A percentile compares a stretch with the other conserved stretches of the same genome.
Conservation (phyloP, 2,113 vertebrate genomes). For the Calypte anna region DNA sequence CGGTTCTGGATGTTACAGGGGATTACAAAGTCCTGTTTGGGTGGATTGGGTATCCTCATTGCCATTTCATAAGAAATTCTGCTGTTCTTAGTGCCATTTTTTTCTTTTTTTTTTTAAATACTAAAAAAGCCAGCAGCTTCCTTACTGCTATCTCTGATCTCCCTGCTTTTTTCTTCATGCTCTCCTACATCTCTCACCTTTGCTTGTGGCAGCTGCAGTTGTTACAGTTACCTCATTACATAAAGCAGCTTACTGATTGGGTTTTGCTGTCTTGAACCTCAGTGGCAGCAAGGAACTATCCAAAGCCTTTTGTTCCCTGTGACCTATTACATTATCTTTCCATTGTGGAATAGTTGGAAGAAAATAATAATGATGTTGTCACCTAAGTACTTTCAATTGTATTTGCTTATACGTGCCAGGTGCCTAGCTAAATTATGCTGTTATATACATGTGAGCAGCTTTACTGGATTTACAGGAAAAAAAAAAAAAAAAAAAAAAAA, state of each 20-base stretch:
- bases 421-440: neutral
- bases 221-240: neutral
- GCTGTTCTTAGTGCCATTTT: neutral
- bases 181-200: neutral
- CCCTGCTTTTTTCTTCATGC: neutral
- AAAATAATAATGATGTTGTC: neutral
- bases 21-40: neutral
- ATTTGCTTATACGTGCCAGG: neutral
- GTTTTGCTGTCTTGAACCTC: neutral
- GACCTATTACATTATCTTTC: conserved; percentile 30
- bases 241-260: neutral
- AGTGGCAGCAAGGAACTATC: neutral
- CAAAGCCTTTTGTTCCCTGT: neutral
- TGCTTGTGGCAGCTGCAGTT: neutral
- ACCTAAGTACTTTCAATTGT: neutral
- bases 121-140: neutral
- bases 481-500: neutral
- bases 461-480: neutral
- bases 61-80: neutral
- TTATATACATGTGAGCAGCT: neutral
- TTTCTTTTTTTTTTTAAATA: neutral
- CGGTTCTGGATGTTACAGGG: neutral
- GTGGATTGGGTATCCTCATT: neutral
- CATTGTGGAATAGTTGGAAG: neutral
- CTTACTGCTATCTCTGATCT: neutral